Evolutionary conservation across 1,140 invertebrate genomes (phyloP), one percentile per base, ranked within the genome.

Genomic region (Drosophila rhopaloa): DNA sequence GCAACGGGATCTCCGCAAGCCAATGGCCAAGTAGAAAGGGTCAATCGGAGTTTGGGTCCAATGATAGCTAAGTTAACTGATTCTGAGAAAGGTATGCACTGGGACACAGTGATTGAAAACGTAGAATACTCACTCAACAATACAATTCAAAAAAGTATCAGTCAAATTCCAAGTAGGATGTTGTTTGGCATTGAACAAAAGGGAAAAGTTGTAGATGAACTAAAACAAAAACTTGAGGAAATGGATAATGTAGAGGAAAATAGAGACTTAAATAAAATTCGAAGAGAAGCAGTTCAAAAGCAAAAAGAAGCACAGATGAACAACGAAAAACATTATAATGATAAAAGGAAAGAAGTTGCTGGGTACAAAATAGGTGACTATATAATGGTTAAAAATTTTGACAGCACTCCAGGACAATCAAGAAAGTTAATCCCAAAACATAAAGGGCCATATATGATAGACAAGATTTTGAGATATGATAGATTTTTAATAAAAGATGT

Each of bases 11-110:
- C 55, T 14, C 50, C 91, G 32, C 61, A 91, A 50, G 75, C 9
- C 44, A 91, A 92, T 43, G 81, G 76, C 29, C 50, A 91, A 92
- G 24, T 80, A 78, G 46, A 92, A 91, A 68, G 81, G 72, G 13
- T 24, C 5, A 58, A 78, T 32, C 11, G 53, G 46, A 90, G 78
- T 4, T 88, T 92, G 56, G 19, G 63, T 5, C 83, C 53, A 29
- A 24, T 29, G 50, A 51, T 10, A 14, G n/a, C 41, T 5, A 43
- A 14, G 41, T 43, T 14, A 43, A 43, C n/a, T 7, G 41, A 41
- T 14, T n/a, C 13, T 41, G 40, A 14, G 13, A 43, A 14, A n/a
- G 7, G n/a, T 43, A 14, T 43, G 40, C 40, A 41, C 11, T n/a
- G 40, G 35, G 10, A 38, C 11, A 38, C 37, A 38, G 37, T 13